Conservation (phyloP, 1,140 invertebrate genomes). For the Bathynomus jamesi region DNA sequence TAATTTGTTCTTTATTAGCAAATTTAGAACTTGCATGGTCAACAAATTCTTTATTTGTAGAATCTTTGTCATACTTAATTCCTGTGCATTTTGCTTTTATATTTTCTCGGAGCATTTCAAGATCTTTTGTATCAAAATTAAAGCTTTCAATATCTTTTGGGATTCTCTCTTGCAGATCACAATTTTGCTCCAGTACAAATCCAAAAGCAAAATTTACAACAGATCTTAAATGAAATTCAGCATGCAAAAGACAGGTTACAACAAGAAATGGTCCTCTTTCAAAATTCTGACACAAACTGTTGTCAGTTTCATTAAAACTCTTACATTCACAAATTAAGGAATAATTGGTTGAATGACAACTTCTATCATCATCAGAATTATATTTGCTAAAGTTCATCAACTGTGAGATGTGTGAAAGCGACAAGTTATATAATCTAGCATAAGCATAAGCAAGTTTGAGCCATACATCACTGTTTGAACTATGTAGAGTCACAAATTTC, state of each 20-base stretch:
- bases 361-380: too few relatives aligned
- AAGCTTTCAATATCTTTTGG: neutral
- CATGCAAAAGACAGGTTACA: neutral
- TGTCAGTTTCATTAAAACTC: neutral
- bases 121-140: neutral
- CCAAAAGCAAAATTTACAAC: neutral
- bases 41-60: neutral
- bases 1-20: neutral
- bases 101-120: neutral
- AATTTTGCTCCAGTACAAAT: neutral
- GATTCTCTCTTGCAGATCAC: neutral
- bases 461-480: constrained; percentile 15
- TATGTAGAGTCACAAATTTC: constrained; percentile 8
- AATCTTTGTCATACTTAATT: neutral
- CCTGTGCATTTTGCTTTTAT: neutral
- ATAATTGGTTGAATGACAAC: neutral
- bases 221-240: neutral
- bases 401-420: constrained; percentile 5
- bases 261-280: neutral
- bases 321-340: neutral
- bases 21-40: neutral
- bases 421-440: constrained; percentile 3
- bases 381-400: too few relatives aligned
- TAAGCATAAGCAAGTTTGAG: constrained; percentile 21
- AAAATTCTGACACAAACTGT: too few relatives aligned